phyloP scores from a whole-genome alignment of 2,797 vertebrate genomes.

The Pantherophis alleghaniensis region DNA sequence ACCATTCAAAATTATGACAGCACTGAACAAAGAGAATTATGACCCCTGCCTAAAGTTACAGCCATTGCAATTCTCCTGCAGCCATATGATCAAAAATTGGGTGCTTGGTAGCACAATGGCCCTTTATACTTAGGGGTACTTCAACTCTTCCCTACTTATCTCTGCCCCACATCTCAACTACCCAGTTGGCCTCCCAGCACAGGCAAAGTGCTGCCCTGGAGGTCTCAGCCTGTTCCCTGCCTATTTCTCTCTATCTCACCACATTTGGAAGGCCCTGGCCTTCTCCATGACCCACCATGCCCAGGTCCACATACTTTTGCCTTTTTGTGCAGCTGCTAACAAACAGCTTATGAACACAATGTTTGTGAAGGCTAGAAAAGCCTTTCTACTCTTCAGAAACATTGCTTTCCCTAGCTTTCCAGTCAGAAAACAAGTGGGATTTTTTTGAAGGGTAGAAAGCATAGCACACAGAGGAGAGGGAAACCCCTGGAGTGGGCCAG shows the following conservation, averaged over 20 bases:
- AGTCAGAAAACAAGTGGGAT: not conserved
- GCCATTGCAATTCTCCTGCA: not conserved
- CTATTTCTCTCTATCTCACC: not conserved
- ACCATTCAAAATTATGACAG: not conserved
- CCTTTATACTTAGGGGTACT: not conserved
- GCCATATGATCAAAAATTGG: not conserved
- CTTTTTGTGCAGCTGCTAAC: not conserved
- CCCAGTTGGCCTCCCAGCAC: not conserved
- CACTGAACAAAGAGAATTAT: not conserved
- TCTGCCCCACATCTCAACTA: not conserved
- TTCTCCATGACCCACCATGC: not conserved
- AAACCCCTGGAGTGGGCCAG: not conserved
- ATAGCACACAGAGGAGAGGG: not conserved
- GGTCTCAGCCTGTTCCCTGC: not conserved
- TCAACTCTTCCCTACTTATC: not conserved
- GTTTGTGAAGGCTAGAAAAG: not conserved
- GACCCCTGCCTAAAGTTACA: not conserved
- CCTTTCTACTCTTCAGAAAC: not conserved
- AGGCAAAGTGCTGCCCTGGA: not conserved
- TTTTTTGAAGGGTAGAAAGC: not conserved
- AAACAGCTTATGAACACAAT: not conserved
- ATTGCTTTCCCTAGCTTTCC: not conserved
- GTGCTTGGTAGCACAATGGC: not conserved
- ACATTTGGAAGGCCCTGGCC: not conserved
- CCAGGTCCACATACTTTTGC: not conserved